Evolutionary conservation across 2,797 vertebrate genomes (phyloP).

Genomic region (Spinus olivaceus): DNA sequence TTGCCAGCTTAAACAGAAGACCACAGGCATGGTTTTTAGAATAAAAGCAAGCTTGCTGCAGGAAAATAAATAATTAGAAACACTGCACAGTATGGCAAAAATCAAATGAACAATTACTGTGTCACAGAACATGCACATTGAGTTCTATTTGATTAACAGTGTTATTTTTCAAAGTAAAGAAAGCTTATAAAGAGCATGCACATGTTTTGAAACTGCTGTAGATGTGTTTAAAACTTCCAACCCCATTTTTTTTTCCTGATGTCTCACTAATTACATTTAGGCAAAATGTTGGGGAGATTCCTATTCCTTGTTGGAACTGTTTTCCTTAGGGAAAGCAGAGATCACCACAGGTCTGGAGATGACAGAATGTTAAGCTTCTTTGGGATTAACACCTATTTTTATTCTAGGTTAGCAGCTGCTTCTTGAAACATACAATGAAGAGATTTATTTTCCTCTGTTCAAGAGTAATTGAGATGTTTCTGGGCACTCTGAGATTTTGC

Average conservation of each 20-base stretch:
- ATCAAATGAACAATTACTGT: not conserved
- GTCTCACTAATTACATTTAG: not conserved
- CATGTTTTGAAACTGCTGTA: not conserved
- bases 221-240: constrained; percentile 21
- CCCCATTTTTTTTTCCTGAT: not conserved
- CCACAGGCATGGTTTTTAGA: not conserved
- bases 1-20: not conserved
- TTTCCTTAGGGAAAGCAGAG: not conserved
- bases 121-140: not conserved
- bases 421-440: constrained; percentile 55
- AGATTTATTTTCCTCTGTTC: constrained; percentile 53
- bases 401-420: constrained; percentile 42
- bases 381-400: constrained; percentile 40
- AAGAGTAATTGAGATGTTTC: constrained; percentile 45
- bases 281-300: constrained; percentile 6
- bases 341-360: constrained; percentile 42
- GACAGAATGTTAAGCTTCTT: constrained; percentile 19
- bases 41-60: not conserved
- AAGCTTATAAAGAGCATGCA: not conserved
- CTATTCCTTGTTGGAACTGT: not conserved
- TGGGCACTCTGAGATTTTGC: not conserved
- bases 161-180: not conserved
- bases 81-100: not conserved
- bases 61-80: not conserved
- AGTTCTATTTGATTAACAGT: not conserved